These are phyloP conservation scores for Diloba caeruleocephala DNA, from an alignment of 2,888 invertebrate species.

Conservation along the genomic window DNA sequence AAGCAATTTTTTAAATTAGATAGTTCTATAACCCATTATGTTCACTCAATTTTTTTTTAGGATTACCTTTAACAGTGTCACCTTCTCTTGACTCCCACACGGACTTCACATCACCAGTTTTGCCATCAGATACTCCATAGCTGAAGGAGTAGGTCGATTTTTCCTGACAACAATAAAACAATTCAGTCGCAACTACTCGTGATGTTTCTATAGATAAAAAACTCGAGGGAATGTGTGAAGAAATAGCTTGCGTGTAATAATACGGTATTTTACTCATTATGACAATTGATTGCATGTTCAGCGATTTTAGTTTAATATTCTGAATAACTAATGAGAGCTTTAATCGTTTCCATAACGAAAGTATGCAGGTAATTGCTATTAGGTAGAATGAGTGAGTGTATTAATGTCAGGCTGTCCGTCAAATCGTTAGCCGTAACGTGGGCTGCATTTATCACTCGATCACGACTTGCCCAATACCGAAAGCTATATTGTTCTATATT, in stretches of 20 bases:
- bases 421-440: conserved; percentile 64
- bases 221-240: conserved; percentile 72
- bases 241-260: conserved; percentile 79
- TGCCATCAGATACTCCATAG: conserved; percentile 90
- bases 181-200: conserved; percentile 62
- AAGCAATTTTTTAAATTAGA: too few relatives aligned
- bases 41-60: too few relatives aligned
- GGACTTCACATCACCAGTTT: conserved; percentile 90
- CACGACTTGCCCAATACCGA: conserved; percentile 55
- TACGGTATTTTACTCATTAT: conserved; percentile 79
- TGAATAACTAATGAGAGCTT: conserved; percentile 77
- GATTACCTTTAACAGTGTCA: conserved; percentile 87
- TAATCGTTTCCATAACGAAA: conserved; percentile 79
- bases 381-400: conserved; percentile 66
- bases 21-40: too few relatives aligned
- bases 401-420: conserved; percentile 68
- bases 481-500: conserved; percentile 34
- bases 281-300: conserved; percentile 78
- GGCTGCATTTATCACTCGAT: conserved; percentile 66
- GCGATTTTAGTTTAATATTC: conserved; percentile 77
- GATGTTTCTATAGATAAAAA: conserved; percentile 58
- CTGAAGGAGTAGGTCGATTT: conserved; percentile 90
- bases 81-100: conserved; percentile 91
- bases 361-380: conserved; percentile 72
- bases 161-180: conserved; percentile 76